Evolutionary conservation across 2,113 vertebrate species (phyloP).

Genomic region (Elgaria multicarinata): DNA sequence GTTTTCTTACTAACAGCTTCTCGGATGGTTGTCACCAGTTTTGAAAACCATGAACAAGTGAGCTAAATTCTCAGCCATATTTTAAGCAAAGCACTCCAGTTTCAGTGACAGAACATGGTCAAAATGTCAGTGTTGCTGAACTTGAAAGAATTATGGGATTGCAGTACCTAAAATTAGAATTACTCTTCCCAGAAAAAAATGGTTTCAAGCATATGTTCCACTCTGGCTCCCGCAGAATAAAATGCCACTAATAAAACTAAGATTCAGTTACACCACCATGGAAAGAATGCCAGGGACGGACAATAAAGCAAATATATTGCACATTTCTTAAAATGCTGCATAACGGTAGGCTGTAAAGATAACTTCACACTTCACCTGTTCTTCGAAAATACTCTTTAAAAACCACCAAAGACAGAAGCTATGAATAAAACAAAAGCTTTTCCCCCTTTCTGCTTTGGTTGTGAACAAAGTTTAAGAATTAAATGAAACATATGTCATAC

Average conservation of each 20-base stretch:
- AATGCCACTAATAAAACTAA: slow-evolving; percentile 19
- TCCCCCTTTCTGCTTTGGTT: slow-evolving; percentile 29
- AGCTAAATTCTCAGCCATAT: not conserved
- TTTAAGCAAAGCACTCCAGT: not conserved
- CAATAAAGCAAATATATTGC: slow-evolving; percentile 26
- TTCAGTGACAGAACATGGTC: slow-evolving; percentile 13
- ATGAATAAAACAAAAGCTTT: slow-evolving; percentile 1
- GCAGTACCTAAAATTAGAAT: not conserved
- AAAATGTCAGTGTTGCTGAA: not conserved
- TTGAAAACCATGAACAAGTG: not conserved
- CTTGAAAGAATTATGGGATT: not conserved
- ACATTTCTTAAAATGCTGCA: not conserved
- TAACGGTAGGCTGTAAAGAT: not conserved
- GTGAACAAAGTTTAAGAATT: slow-evolving; percentile 64
- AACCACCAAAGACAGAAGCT: slow-evolving; percentile 4
- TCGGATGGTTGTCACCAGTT: not conserved
- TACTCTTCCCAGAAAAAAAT: not conserved
- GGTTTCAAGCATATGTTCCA: slow-evolving; percentile 3
- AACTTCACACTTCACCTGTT: slow-evolving; percentile 7
- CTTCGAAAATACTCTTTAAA: slow-evolving; percentile 12
- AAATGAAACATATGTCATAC: slow-evolving; percentile 54
- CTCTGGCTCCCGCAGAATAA: not conserved
- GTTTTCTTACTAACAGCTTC: not conserved
- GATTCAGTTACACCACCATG: not conserved
- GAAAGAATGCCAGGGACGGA: not conserved